Base-by-base conservation (phyloP, 2,888 invertebrate genomes). In the Orthosia cruda region DNA sequence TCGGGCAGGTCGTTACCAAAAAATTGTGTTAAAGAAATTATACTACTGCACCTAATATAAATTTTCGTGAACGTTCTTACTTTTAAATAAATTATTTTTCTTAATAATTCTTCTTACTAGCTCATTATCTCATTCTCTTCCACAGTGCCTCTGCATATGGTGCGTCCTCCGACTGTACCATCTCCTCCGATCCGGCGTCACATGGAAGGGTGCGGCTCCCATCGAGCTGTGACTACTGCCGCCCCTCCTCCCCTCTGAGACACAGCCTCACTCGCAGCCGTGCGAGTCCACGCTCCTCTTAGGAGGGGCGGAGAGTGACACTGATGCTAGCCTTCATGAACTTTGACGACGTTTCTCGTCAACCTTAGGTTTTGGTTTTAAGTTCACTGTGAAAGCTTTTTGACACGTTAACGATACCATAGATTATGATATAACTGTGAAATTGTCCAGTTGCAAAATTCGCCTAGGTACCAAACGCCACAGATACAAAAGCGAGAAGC, bases 131-230 rank as follows among this genome's bases (percentile, higher is more conserved):
- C 18, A 2, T 52, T 72, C 49, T 82, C 26, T 55, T 67, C 47
- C 55, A 63, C 96, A 98, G 98, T 97, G 98, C 84, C 91, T 98
- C 75, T 98, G 98, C 84, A 97, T 98, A 92, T 97, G 97, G 95
- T 98, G 98, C 80, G 98, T 98, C 49, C 97, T 98, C 87, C 97
- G 98, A 65, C 97, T 98, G 89, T 98, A 98, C 94, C 98, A 98
- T 91, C 95, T 98, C 49, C 97, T 98, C 57, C 97, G 98, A 54
- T 97, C 97, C 16, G 98, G 98, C 54, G 97, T 98, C 83, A 98
- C 98, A 87, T 98, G 98, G 98, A 98, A 98, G 87, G 98, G 98
- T 47, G 97, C 98, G 26, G 98, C 98, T 45, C 91, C 97, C 20
- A 97, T 97, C 87, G 97, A 97, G 87, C 97, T 97, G 96, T 97